Conservation (phyloP, 2,797 vertebrate species). For the Coracias cyanogaster region DNA sequence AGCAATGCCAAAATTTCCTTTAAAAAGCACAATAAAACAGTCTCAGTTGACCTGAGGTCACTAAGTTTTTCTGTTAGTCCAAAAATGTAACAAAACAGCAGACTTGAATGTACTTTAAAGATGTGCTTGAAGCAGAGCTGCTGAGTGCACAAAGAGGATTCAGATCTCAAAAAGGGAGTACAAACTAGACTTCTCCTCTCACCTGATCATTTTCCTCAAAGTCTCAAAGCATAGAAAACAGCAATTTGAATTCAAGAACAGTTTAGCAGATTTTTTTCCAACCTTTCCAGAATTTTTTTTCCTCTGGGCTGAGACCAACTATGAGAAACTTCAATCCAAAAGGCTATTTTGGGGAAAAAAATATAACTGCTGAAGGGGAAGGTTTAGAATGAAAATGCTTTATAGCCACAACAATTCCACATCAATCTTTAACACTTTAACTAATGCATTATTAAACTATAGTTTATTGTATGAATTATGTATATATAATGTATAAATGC, state of each 20-base stretch:
- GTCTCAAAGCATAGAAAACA: neutral
- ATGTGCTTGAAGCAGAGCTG: neutral
- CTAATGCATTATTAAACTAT: constrained; percentile 43
- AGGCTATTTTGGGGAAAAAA: neutral
- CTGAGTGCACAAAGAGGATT: neutral
- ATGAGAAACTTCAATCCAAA: neutral
- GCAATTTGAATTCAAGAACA: neutral
- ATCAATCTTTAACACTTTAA: constrained; percentile 32
- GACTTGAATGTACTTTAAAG: neutral
- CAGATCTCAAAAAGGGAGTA: neutral
- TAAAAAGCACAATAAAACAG: neutral
- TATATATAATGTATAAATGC: neutral
- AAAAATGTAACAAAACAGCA: neutral
- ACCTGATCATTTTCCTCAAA: neutral
- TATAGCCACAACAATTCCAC: neutral
- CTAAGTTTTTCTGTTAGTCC: neutral
- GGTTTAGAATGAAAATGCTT: neutral
- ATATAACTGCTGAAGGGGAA: neutral
- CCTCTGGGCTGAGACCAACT: neutral
- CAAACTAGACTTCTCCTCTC: neutral
- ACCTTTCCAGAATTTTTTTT: neutral
- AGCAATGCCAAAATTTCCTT: neutral
- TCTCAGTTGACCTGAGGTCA: neutral
- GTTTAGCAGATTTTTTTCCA: neutral
- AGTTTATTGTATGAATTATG: constrained; percentile 26